phyloP scores from a whole-genome alignment of 1,140 invertebrate species.

The Wasmannia auropunctata region DNA sequence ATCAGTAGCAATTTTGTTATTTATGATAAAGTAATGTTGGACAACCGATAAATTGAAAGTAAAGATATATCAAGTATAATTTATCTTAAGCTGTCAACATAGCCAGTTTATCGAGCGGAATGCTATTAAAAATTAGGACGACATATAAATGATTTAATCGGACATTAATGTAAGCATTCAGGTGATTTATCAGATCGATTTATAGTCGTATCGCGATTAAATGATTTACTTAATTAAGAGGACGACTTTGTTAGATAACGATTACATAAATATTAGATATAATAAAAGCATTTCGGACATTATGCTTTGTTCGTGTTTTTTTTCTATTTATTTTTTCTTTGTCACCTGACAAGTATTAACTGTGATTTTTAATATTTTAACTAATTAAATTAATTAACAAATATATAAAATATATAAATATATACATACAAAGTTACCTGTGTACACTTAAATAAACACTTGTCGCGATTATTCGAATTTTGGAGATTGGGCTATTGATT shows the following conservation, averaged over 20 bases:
- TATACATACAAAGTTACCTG: background rate
- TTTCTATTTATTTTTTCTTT: background rate
- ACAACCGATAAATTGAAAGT: background rate
- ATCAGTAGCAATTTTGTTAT: background rate
- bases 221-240: background rate
- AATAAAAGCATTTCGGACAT: background rate
- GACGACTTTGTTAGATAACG: background rate
- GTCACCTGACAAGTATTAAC: background rate
- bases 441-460: background rate
- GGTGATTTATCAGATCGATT: background rate
- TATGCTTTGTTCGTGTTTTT: background rate
- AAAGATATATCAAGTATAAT: background rate
- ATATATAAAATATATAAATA: background rate
- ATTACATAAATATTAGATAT: background rate
- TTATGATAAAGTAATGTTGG: background rate
- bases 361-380: background rate
- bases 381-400: background rate
- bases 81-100: background rate
- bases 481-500: background rate
- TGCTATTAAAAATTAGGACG: background rate
- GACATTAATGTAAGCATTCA: background rate
- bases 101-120: background rate
- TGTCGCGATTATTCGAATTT: background rate
- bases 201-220: too few relatives aligned
- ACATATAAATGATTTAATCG: conserved; percentile 2